Base-by-base conservation (phyloP, 2,888 invertebrate species). In the Bursaphelenchus okinawaensis region DNA sequence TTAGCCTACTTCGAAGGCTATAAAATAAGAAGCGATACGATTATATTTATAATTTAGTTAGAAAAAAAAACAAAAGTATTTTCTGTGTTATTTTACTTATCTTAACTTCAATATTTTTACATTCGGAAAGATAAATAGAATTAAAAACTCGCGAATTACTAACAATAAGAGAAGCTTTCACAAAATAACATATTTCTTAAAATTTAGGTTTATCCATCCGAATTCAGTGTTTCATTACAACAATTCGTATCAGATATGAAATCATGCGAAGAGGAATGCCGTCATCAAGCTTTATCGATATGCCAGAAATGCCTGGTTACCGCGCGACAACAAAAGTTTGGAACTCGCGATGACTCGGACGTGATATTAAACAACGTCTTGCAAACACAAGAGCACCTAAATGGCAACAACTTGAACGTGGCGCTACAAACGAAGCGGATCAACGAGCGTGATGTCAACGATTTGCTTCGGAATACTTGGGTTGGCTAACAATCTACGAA, bases 381-480 rank as follows among this genome's bases (percentile, higher is more conserved):
- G 40, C 12, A 40, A 6, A 40, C 40, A 12, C n/a, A n/a, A n/a
- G n/a, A n/a, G n/a, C 40, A 40, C 40, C 12, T 16, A 40, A 6
- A 16, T n/a, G 40, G 40, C 40, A 12, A n/a, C 16, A 40, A 40
- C n/a, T 40, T n/a, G 40, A 40, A 40, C n/a, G 40, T 40, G 40
- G 40, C 40, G 40, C 6, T 40, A 4, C 40, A 40, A 3, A n/a
- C 40, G 40, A 40, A 40, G 40, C 40, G 40, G 40, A 40, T 59
- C 12, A 59, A 59, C 50, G 60, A 40, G 16, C 60, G 50, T 8
- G 60, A 59, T 24, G 19, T 59, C 50, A 59, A 59, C 27, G 31
- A 31, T 20, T 50, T 59, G 12, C 52, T 59, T 12, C 60, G 60
- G 19, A 59, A 59, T 50, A 51, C 60, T 4, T 59, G 60, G 60